Evolutionary conservation across 2,797 vertebrate species (phyloP).

Genomic region (Novumbra hubbsi): DNA sequence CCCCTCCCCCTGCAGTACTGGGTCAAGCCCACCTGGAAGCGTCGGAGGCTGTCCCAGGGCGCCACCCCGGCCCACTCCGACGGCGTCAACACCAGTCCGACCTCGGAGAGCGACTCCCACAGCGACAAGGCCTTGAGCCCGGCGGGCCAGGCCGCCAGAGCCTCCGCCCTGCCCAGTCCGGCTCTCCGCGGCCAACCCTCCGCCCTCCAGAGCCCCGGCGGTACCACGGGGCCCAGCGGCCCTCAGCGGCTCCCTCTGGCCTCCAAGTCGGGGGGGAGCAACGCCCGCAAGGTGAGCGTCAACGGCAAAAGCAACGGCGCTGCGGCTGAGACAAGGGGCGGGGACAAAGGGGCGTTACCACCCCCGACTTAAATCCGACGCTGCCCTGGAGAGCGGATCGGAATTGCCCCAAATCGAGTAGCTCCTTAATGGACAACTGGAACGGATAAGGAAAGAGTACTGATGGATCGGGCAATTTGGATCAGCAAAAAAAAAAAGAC

Average conservation of each 20-base stretch:
- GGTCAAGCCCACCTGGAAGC: constrained; percentile 88
- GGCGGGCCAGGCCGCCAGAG: constrained; percentile 75
- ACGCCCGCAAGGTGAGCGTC: constrained; percentile 84
- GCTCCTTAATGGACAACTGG: constrained; percentile 32
- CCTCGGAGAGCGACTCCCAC: constrained; percentile 90
- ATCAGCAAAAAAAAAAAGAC: constrained; percentile 43
- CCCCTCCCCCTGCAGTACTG: constrained; percentile 93
- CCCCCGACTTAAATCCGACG: constrained; percentile 63
- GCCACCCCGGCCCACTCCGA: constrained; percentile 76
- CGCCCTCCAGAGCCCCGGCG: constrained; percentile 66
- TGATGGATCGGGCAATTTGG: constrained; percentile 32
- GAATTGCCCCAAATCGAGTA: constrained; percentile 51
- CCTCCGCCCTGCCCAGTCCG: constrained; percentile 67
- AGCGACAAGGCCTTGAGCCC: constrained; percentile 93
- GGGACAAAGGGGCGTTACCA: constrained; percentile 61
- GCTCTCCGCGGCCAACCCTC: constrained; percentile 61
- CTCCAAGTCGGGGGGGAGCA: constrained; percentile 60
- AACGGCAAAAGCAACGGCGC: constrained; percentile 77
- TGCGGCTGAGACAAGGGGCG: constrained; percentile 58
- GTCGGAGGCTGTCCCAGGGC: constrained; percentile 61
- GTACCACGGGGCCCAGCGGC: constrained; percentile 66
- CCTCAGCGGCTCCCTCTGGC: constrained; percentile 74
- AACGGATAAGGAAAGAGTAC: constrained; percentile 32
- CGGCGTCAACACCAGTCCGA: constrained; percentile 82
- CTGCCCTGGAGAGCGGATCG: constrained; percentile 54